Evolutionary conservation across 2,888 invertebrate genomes (phyloP), one percentile per base, ranked within the genome.

Genomic region (Microctonus hyperodae): DNA sequence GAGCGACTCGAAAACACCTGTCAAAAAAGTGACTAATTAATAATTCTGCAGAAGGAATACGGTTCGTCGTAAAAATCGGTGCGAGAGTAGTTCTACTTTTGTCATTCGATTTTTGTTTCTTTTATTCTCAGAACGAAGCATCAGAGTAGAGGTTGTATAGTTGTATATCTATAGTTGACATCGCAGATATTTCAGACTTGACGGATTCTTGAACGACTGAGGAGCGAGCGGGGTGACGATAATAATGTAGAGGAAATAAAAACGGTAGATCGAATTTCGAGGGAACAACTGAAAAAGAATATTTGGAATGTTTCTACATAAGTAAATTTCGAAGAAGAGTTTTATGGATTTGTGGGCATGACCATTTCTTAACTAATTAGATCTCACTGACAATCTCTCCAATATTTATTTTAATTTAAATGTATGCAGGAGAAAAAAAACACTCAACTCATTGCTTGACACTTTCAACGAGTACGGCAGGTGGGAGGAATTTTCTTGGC

Each of bases 11-110:
- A 25, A 53, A 55, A 55, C 50, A 65, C 66, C 25, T 65, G 71
- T 67, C 73, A 74, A 79, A 79, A 76, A 78, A 79, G 69, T 63
- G 68, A 58, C 75, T 79, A 76, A 79, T 79, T 79, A 79, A 78
- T 79, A 78, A 79, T 79, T 77, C 79, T 74, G 68, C 65, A 72
- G 74, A 74, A 77, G 74, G 72, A 69, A 70, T 68, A 35, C 61
- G 75, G 69, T 78, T 79, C 77, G 74, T 70, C 74, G 76, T 78
- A 76, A 79, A 79, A 79, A 79, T 78, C 72, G 71, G 60, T 59
- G 35, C 48, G 59, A 59, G 44, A 44, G 44, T 44, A 44, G 53
- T 64, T 65, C 64, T 31, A 69, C 65, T 67, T 64, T 70, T 69
- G 66, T 70, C 58, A 51, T 25, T 53, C 44, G 50, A 62, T 58